Conservation (phyloP, 2,113 vertebrate species). For the Datnioides undecimradiatus region DNA sequence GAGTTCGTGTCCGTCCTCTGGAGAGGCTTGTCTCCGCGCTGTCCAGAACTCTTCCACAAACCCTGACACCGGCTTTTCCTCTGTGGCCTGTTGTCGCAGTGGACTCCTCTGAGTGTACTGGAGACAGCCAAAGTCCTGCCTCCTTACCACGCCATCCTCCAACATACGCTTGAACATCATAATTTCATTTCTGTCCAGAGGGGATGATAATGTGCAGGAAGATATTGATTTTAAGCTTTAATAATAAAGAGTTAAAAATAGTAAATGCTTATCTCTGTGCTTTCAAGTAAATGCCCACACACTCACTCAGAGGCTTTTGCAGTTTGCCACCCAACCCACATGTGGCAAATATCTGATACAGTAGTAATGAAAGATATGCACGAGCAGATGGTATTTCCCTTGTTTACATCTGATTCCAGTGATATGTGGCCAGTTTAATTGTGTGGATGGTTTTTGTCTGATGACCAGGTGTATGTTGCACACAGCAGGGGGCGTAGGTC, state of each 20-base stretch:
- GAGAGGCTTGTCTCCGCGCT: slow-evolving; percentile 33
- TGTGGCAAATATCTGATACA: slow-evolving; percentile 20
- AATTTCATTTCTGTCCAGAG: background rate
- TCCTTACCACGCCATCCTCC: slow-evolving; percentile 5
- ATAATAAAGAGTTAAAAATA: slow-evolving; percentile 26
- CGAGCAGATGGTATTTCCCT: slow-evolving; percentile 57
- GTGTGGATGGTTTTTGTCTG: background rate
- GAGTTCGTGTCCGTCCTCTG: slow-evolving; percentile 26
- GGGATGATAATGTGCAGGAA: background rate
- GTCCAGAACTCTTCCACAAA: slow-evolving; percentile 34
- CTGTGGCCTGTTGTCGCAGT: slow-evolving; percentile 5
- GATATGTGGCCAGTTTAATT: background rate
- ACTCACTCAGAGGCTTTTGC: slow-evolving; percentile 11
- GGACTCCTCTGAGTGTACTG: background rate
- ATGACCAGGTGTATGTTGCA: background rate
- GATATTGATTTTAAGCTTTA: background rate
- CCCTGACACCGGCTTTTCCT: slow-evolving; percentile 24
- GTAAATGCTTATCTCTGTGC: slow-evolving; percentile 3
- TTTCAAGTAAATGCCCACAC: slow-evolving; percentile 48
- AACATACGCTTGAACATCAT: background rate
- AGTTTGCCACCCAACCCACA: slow-evolving; percentile 45
- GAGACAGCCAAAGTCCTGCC: slow-evolving; percentile 1
- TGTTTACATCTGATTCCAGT: slow-evolving; percentile 39
- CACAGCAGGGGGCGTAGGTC: background rate
- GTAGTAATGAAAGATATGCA: slow-evolving; percentile 25